Evolutionary conservation across 2,113 vertebrate species (phyloP).

Genomic region (Antennarius striatus): DNA sequence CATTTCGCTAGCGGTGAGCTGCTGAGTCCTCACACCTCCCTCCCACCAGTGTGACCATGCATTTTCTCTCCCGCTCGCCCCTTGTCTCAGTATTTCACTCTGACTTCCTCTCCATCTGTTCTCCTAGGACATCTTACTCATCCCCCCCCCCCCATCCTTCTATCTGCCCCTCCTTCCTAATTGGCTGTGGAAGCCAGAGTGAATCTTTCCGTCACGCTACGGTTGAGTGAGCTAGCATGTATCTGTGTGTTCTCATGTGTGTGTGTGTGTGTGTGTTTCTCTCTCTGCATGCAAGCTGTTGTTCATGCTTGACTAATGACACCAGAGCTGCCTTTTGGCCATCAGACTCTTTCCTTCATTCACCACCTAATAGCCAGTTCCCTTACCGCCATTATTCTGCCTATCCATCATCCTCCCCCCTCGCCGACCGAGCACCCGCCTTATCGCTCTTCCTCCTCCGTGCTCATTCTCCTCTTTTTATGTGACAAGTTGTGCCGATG

Average conservation of each 20-base stretch:
- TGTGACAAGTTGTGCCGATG: neutral
- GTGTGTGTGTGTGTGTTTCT: conserved; percentile 2
- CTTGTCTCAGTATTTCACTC: conserved; percentile 15
- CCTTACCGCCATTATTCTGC: conserved; percentile 44
- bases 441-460: conserved; percentile 2
- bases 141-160: conserved; percentile 33
- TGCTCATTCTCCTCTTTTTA: conserved; percentile 6
- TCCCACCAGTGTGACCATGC: conserved; percentile 52
- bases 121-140: conserved; percentile 16
- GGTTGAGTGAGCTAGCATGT: conserved; percentile 31
- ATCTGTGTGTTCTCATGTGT: conserved; percentile 21
- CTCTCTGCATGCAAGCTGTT: conserved; percentile 49
- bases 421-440: conserved; percentile 9
- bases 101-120: conserved; percentile 21
- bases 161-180: conserved; percentile 41
- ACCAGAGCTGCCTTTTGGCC: conserved; percentile 41
- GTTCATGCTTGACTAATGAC: conserved; percentile 56
- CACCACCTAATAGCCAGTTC: conserved; percentile 40
- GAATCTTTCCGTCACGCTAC: conserved; percentile 35
- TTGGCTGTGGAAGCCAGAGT: conserved; percentile 34
- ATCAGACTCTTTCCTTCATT: conserved; percentile 31
- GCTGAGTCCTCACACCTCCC: conserved; percentile 35
- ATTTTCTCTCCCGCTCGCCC: conserved; percentile 22
- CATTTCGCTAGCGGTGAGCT: conserved; percentile 5
- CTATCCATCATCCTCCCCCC: conserved; percentile 41